Evolutionary conservation across 2,113 vertebrate genomes (phyloP).

Genomic region (Hemiscyllium ocellatum): DNA sequence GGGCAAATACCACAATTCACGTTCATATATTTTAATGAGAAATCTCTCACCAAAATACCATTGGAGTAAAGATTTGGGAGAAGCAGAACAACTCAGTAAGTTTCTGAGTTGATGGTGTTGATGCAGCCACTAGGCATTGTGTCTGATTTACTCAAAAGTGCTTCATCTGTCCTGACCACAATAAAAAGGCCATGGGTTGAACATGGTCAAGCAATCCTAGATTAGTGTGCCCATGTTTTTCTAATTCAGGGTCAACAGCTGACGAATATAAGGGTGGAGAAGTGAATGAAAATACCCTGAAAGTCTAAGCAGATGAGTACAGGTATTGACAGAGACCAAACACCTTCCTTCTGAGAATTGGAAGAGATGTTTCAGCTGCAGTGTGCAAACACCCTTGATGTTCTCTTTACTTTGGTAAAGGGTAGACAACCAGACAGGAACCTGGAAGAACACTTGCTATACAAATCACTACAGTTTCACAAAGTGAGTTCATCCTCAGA

Average conservation of each 20-base stretch:
- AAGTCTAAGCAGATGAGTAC: not conserved
- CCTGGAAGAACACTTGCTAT: not conserved
- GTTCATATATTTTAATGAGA: not conserved
- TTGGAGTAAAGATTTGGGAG: not conserved
- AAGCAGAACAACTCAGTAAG: not conserved
- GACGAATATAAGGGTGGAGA: not conserved
- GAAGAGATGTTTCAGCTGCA: not conserved
- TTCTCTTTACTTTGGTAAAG: not conserved
- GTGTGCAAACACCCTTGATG: not conserved
- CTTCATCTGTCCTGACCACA: not conserved
- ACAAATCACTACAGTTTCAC: not conserved
- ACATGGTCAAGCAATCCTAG: not conserved
- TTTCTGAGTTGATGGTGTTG: not conserved
- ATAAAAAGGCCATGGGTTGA: not conserved
- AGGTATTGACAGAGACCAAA: not conserved
- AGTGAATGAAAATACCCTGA: not conserved
- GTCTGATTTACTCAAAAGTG: not conserved
- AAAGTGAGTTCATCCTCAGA: not conserved
- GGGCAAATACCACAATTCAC: not conserved
- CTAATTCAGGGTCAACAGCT: no score
- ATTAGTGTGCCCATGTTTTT: not conserved
- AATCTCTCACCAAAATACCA: not conserved
- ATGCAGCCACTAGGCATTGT: not conserved
- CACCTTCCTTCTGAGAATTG: not conserved
- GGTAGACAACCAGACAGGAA: not conserved